Conservation (phyloP, 2,113 vertebrate genomes). For the Meles meles region DNA sequence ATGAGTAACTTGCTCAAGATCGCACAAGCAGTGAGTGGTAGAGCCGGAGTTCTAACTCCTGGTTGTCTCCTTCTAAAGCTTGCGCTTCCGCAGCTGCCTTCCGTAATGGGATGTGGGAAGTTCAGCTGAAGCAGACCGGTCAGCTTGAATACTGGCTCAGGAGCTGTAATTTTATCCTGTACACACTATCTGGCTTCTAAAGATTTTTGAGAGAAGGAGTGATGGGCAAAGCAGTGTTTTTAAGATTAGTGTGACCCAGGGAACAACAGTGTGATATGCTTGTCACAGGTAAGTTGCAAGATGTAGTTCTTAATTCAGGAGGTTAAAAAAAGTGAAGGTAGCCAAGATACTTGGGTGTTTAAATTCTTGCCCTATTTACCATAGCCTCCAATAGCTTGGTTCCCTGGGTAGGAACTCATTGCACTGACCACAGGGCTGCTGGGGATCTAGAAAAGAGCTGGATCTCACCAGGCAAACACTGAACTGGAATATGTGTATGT, state of each 20-base stretch:
- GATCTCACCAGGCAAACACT: background rate
- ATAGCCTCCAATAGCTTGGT: background rate
- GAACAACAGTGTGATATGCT: constrained; percentile 18
- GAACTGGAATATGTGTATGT: background rate
- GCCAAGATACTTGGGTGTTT: constrained; percentile 2
- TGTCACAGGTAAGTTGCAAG: background rate
- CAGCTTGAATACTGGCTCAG: constrained; percentile 23
- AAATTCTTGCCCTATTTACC: background rate
- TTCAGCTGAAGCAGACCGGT: background rate
- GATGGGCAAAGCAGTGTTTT: background rate
- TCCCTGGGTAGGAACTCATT: background rate
- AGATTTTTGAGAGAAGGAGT: background rate
- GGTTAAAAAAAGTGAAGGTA: constrained; percentile 6
- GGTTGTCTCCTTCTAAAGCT: background rate
- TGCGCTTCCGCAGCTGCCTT: background rate
- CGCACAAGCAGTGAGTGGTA: background rate
- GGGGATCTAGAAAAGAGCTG: background rate
- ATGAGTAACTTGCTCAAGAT: background rate
- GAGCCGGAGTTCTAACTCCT: background rate
- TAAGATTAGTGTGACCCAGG: constrained; percentile 13
- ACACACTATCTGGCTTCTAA: background rate
- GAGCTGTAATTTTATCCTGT: constrained; percentile 12
- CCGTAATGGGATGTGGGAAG: background rate
- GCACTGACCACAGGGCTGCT: background rate
- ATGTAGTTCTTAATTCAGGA: constrained; percentile 1